Conservation (phyloP, 92 coral and sea anemone genomes). For the Phenganax marumi region DNA sequence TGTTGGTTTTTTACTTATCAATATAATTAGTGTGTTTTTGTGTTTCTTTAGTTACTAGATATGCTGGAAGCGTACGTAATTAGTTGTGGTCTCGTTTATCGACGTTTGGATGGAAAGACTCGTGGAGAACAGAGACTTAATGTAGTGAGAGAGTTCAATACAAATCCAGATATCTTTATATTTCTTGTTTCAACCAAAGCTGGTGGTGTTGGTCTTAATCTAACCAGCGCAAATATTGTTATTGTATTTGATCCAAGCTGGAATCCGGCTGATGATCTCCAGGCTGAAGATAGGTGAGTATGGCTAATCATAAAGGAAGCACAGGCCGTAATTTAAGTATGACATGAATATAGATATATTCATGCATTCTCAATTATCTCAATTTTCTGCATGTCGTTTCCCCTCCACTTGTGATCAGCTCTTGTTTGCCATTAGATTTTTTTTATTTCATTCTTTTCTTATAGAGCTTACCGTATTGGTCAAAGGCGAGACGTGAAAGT, state of each 20-base stretch:
- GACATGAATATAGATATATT: too few relatives aligned
- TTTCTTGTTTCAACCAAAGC: slow-evolving; percentile 87
- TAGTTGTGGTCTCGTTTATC: slow-evolving; percentile 79
- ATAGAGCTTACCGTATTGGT: slow-evolving; percentile 95
- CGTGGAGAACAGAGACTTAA: slow-evolving; percentile 70
- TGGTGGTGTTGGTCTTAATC: slow-evolving; percentile 91
- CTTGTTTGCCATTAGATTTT: background rate
- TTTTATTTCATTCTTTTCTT: background rate
- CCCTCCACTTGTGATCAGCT: background rate
- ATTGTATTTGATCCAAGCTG: slow-evolving; percentile 95
- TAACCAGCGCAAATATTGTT: slow-evolving; percentile 93
- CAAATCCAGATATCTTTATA: slow-evolving; percentile 68
- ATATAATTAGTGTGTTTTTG: background rate
- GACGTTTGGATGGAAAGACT: slow-evolving; percentile 88
- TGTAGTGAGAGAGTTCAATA: slow-evolving; percentile 85
- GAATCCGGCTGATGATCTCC: slow-evolving; percentile 93
- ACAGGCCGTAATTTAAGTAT: background rate
- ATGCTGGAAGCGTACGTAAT: slow-evolving; percentile 83
- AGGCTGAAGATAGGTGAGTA: slow-evolving; percentile 89
- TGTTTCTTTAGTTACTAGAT: slow-evolving; percentile 61
- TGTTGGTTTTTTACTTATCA: background rate
- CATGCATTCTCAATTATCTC: too few relatives aligned
- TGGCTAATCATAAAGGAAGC: background rate
- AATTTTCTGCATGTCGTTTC: background rate
- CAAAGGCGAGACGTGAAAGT: slow-evolving; percentile 87